Evolutionary conservation across 1,140 invertebrate genomes (phyloP).

Genomic region (Temnothorax curvispinosus): DNA sequence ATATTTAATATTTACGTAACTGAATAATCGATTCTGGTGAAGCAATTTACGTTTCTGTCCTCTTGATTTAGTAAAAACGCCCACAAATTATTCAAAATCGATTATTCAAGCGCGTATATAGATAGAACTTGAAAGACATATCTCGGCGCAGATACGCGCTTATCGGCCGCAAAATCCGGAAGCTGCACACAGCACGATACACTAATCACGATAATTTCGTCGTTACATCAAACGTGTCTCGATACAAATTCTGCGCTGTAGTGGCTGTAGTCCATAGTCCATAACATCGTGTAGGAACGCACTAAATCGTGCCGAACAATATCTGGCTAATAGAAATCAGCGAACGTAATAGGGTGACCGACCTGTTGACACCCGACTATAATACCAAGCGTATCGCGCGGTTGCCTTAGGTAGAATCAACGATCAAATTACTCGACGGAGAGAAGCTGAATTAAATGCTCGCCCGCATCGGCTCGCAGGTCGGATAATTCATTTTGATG

Average conservation of each 20-base stretch:
- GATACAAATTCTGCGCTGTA: neutral
- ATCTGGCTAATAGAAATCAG: slow-evolving; percentile 55
- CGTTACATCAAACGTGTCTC: neutral
- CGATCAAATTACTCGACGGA: slow-evolving; percentile 51
- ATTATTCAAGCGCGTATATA: neutral
- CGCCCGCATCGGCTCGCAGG: slow-evolving; percentile 14
- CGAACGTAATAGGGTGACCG: slow-evolving; percentile 51
- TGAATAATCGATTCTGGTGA: slow-evolving; percentile 8
- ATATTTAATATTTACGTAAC: neutral
- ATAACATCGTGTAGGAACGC: neutral
- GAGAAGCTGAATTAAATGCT: slow-evolving; percentile 47
- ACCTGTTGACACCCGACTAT: slow-evolving; percentile 61
- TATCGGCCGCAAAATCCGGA: neutral
- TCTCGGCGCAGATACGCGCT: neutral
- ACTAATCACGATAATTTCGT: neutral
- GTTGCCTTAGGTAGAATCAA: slow-evolving; percentile 44
- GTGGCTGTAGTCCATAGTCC: neutral
- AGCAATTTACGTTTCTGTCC: neutral
- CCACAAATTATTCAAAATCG: neutral
- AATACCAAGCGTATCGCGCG: slow-evolving; percentile 23
- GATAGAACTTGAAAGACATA: neutral
- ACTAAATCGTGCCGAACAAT: slow-evolving; percentile 12
- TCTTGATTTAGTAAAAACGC: neutral
- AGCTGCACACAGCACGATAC: neutral
- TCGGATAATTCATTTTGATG: slow-evolving; percentile 6